Evolutionary conservation across 2,797 vertebrate species (phyloP).

Genomic region (Cynopterus sphinx): DNA sequence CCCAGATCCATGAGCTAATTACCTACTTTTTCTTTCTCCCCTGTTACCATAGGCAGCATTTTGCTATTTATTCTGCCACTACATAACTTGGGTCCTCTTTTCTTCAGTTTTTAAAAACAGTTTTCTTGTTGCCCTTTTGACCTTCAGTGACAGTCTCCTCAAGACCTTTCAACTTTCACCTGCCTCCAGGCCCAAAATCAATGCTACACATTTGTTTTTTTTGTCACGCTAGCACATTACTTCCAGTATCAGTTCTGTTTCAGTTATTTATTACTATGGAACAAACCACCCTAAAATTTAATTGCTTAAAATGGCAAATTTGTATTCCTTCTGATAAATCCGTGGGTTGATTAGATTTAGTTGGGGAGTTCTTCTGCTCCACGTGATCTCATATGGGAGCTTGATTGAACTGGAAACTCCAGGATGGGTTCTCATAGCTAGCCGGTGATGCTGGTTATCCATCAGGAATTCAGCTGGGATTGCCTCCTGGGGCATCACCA

Average conservation of each 20-base stretch:
- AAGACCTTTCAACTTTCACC: background rate
- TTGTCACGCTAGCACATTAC: rapidly evolving
- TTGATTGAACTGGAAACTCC: background rate
- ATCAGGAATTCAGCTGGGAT: background rate
- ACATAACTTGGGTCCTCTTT: background rate
- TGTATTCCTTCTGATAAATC: background rate
- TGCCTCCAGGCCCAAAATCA: background rate
- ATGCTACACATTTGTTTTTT: background rate
- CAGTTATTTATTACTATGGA: background rate
- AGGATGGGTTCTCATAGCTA: background rate
- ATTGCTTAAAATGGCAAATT: background rate
- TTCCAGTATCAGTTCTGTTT: background rate
- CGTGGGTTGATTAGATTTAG: background rate
- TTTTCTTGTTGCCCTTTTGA: background rate
- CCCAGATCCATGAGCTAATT: background rate
- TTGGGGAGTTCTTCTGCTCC: background rate
- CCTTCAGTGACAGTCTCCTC: background rate
- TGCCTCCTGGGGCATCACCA: background rate
- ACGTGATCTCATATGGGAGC: background rate
- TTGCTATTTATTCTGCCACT: background rate
- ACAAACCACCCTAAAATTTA: background rate
- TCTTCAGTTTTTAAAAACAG: background rate
- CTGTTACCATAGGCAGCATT: background rate
- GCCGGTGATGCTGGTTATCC: background rate
- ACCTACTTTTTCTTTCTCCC: background rate